These are phyloP conservation scores for Stenodera caucasica DNA, from an alignment of 2,888 invertebrate species.

Conservation along the genomic window DNA sequence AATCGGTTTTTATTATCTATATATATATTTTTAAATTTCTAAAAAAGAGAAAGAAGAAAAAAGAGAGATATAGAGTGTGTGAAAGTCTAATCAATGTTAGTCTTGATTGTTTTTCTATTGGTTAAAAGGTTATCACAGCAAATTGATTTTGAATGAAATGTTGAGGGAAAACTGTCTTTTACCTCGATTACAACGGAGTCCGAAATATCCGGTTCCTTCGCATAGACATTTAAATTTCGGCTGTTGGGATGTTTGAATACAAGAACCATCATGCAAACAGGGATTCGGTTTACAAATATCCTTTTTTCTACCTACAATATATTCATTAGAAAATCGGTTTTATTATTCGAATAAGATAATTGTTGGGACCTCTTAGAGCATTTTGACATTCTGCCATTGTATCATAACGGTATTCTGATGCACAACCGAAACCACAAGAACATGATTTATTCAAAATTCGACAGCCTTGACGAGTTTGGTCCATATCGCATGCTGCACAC, in stretches of 20 bases:
- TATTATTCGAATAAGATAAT: no score
- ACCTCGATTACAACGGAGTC: conserved; percentile 71
- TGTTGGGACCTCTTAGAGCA: conserved; percentile 66
- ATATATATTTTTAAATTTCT: neutral
- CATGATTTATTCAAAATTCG: conserved; percentile 65
- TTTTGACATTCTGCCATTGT: conserved; percentile 64
- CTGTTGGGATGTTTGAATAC: conserved; percentile 67
- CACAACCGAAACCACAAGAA: conserved; percentile 68
- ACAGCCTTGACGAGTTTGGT: conserved; percentile 65
- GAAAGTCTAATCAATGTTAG: conserved; percentile 2
- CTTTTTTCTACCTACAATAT: conserved; percentile 54
- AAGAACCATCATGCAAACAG: conserved; percentile 67
- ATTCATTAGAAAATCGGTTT: no score
- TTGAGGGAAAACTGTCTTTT: conserved; percentile 36
- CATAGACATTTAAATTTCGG: conserved; percentile 71
- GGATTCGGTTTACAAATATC: conserved; percentile 69
- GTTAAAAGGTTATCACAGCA: conserved; percentile 28
- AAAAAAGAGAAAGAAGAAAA: no score
- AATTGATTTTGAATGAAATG: no score
- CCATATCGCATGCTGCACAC: conserved; percentile 59
- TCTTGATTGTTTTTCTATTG: conserved; percentile 9
- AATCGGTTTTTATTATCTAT: conserved; percentile 12
- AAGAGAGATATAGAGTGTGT: no score
- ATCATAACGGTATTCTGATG: conserved; percentile 66
- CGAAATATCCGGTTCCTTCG: conserved; percentile 75